Evolutionary conservation across 1,140 invertebrate species (phyloP).

Genomic region (Drosophila repleta): DNA sequence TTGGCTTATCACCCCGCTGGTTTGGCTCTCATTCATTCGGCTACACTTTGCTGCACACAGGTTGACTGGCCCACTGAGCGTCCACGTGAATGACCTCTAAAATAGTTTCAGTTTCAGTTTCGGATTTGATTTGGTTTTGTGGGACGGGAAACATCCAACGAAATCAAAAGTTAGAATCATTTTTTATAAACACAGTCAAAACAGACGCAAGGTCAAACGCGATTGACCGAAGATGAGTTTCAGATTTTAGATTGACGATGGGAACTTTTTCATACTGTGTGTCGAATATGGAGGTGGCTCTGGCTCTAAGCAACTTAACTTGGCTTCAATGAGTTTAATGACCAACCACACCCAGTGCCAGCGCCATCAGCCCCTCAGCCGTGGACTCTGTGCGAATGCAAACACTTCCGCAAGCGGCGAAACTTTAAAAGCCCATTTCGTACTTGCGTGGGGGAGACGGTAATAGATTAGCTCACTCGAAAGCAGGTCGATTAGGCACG

Average conservation of each 20-base stretch:
- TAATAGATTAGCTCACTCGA: slow-evolving; percentile 52
- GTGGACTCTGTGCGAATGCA: slow-evolving; percentile 4
- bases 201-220: slow-evolving; percentile 73
- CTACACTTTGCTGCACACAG: slow-evolving; percentile 64
- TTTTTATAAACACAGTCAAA: slow-evolving; percentile 40
- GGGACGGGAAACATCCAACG: slow-evolving; percentile 43
- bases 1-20: slow-evolving; percentile 38
- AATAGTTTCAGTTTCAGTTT: slow-evolving; percentile 32
- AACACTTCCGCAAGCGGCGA: slow-evolving; percentile 61
- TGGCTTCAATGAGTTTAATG: slow-evolving; percentile 61
- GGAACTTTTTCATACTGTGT: slow-evolving; percentile 34
- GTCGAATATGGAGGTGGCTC: slow-evolving; percentile 62
- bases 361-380: slow-evolving; percentile 22
- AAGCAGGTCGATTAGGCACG: slow-evolving; percentile 47
- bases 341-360: slow-evolving; percentile 54
- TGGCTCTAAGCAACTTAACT: slow-evolving; percentile 34
- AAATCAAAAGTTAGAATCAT: slow-evolving; percentile 62
- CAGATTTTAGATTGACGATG: slow-evolving; percentile 54
- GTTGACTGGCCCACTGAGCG: slow-evolving; percentile 43
- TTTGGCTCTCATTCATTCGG: slow-evolving; percentile 38
- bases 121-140: slow-evolving; percentile 12
- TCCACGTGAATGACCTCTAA: slow-evolving; percentile 74
- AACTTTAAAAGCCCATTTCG: slow-evolving; percentile 66
- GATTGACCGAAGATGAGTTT: slow-evolving; percentile 62
- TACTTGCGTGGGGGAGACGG: slow-evolving; percentile 49